Conservation (phyloP, 1,140 invertebrate genomes). For the Drosophila kepulauana region DNA sequence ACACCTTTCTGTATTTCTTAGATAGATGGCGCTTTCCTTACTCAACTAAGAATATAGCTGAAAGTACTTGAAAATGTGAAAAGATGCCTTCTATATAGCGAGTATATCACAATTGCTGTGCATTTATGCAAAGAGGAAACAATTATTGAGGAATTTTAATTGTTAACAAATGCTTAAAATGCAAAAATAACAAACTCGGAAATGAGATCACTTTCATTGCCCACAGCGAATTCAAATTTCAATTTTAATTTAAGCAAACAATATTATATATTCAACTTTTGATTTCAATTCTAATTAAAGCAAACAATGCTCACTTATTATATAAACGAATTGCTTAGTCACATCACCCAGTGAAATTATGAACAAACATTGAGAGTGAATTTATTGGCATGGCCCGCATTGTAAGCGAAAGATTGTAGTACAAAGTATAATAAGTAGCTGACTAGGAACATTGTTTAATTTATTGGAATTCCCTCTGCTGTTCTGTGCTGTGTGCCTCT, state of each 20-base stretch:
- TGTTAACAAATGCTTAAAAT: conserved; percentile 2
- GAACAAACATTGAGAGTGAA: background rate
- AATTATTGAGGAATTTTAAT: conserved; percentile 8
- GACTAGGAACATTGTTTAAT: conserved; percentile 9
- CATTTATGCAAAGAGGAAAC: background rate
- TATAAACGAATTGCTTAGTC: background rate
- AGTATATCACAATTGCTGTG: background rate
- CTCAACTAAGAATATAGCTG: background rate
- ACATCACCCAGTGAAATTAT: background rate
- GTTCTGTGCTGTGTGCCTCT: background rate
- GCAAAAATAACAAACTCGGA: background rate
- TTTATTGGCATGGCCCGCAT: background rate
- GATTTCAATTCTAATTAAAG: background rate
- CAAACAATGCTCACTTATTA: background rate
- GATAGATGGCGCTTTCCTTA: too few species aligned
- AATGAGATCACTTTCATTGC: conserved; percentile 14
- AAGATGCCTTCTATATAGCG: background rate
- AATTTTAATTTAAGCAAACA: background rate
- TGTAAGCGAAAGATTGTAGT: background rate
- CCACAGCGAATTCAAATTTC: background rate
- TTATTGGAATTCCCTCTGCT: conserved; percentile 6
- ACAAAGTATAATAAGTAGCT: background rate
- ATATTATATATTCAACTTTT: background rate
- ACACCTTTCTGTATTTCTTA: too few species aligned
- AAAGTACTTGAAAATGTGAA: background rate